Percentiles rank a stretch among this genome's conserved stretches.
phyloP scores from a whole-genome alignment of 2,113 vertebrate genomes.

The Myanophis thanlyinensis region DNA sequence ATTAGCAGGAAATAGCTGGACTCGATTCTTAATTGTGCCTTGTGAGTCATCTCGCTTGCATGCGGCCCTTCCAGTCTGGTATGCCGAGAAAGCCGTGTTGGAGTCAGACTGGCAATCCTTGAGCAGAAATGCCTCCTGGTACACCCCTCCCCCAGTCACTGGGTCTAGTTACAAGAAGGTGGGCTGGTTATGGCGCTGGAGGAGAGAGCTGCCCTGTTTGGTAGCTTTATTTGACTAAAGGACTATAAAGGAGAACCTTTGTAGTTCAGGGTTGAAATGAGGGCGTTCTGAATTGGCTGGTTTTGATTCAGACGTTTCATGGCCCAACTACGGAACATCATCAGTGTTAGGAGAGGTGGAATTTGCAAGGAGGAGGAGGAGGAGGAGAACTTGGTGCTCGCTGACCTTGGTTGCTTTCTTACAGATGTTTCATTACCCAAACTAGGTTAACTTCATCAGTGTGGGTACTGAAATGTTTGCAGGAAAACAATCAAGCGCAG shows the following conservation, averaged over 20 bases:
- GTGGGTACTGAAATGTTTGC: no score
- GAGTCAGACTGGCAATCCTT: background rate
- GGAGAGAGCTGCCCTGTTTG: background rate
- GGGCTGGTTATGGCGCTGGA: background rate
- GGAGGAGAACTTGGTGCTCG: no score
- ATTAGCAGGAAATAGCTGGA: background rate
- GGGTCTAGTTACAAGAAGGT: background rate
- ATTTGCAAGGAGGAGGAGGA: no score
- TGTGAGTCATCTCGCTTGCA: background rate
- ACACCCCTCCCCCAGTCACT: no score
- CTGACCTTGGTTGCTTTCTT: background rate
- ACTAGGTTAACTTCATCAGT: no score
- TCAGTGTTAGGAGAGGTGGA: no score
- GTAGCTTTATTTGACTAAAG: background rate
- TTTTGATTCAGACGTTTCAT: no score
- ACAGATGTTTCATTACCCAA: background rate
- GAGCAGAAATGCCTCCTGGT: background rate
- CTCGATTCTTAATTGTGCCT: background rate
- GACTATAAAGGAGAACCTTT: background rate
- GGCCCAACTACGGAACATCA: no score
- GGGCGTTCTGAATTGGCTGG: no score
- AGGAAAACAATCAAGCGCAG: no score
- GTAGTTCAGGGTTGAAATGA: background rate
- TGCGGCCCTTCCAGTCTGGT: background rate
- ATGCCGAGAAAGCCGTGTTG: background rate